These are phyloP conservation scores for Epinotia brunnichana DNA, from an alignment of 2,888 invertebrate species.

Conservation along the genomic window DNA sequence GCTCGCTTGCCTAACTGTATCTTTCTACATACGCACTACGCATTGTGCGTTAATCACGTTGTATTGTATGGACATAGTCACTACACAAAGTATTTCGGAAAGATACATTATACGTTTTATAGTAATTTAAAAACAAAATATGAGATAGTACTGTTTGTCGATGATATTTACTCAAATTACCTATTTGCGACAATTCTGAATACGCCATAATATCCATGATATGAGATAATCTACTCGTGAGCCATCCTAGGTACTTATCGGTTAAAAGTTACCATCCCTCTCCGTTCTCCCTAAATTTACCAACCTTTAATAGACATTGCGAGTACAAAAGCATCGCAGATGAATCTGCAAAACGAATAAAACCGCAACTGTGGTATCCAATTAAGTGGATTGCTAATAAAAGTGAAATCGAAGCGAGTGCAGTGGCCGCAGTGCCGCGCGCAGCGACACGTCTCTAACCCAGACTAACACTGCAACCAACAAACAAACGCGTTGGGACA, in stretches of 20 bases:
- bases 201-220: neutral
- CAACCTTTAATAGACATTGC: constrained; percentile 16
- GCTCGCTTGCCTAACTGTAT: constrained; percentile 34
- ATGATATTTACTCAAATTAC: neutral
- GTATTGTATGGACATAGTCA: neutral
- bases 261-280: constrained; percentile 4
- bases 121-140: neutral
- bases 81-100: neutral
- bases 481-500: constrained; percentile 40
- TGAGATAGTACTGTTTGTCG: neutral
- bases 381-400: constrained; percentile 84
- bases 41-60: constrained; percentile 25
- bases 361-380: constrained; percentile 81
- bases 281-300: constrained; percentile 17
- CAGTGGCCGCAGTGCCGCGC: constrained; percentile 73
- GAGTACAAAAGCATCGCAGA: constrained; percentile 63
- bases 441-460: constrained; percentile 42
- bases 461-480: constrained; percentile 46
- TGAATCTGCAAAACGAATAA: constrained; percentile 80
- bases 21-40: constrained; percentile 26
- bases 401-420: constrained; percentile 83
- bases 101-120: neutral
- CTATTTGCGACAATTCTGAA: neutral
- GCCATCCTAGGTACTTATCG: neutral
- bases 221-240: neutral